Percentiles rank a stretch among this genome's conserved stretches.
These are phyloP conservation scores for Megaceryle torquata DNA, from an alignment of 2,113 vertebrate species.

Conservation along the genomic window DNA sequence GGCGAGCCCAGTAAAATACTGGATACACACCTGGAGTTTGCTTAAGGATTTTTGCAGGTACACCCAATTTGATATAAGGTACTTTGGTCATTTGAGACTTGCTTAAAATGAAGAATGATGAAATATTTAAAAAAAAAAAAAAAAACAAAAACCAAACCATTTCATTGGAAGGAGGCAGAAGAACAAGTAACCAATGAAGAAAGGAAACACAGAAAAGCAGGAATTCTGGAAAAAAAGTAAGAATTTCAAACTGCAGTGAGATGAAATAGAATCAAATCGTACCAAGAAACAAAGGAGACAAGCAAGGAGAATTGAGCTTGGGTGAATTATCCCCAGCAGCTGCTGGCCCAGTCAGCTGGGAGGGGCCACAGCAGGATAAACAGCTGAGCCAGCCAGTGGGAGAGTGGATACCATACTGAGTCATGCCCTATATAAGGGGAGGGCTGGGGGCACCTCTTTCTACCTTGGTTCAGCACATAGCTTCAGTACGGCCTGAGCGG, in stretches of 20 bases:
- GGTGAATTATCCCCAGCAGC: too few relatives aligned
- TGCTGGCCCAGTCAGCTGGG: too few relatives aligned
- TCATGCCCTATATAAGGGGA: too few relatives aligned
- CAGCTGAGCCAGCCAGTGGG: too few relatives aligned
- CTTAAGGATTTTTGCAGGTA: not conserved
- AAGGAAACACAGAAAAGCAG: not conserved
- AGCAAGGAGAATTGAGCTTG: not conserved
- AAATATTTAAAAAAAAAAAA: not conserved
- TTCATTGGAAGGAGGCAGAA: not conserved
- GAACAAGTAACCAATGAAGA: not conserved
- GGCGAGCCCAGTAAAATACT: not conserved
- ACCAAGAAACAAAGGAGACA: not conserved
- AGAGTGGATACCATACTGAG: too few relatives aligned
- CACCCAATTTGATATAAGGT: not conserved
- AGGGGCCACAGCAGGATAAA: too few relatives aligned
- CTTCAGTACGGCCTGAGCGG: too few relatives aligned
- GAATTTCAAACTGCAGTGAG: not conserved
- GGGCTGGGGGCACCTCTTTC: too few relatives aligned
- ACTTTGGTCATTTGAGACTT: not conserved
- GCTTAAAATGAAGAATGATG: not conserved
- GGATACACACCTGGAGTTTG: not conserved
- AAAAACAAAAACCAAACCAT: accelerated
- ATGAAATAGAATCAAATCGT: not conserved
- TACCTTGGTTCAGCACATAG: too few relatives aligned
- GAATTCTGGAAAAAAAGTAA: not conserved